phyloP scores from a whole-genome alignment of 2,888 invertebrate genomes.

The Latheticus oryzae region DNA sequence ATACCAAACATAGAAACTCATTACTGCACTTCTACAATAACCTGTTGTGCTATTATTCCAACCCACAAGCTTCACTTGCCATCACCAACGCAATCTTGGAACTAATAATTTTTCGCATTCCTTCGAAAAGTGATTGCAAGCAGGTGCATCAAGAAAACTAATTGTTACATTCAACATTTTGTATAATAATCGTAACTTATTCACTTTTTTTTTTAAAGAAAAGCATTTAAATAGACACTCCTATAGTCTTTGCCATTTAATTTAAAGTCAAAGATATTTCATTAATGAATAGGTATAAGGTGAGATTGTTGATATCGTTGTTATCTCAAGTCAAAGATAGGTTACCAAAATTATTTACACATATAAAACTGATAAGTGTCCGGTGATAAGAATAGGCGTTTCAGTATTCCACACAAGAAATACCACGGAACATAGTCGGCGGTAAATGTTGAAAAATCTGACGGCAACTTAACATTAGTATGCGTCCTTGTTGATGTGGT shows the following conservation, averaged over 20 bases:
- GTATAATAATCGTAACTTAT: too few species aligned
- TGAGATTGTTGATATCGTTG: too few species aligned
- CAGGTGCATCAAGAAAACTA: constrained; percentile 30
- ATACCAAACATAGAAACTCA: constrained; percentile 27
- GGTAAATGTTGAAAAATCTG: constrained; percentile 35
- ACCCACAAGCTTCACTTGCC: constrained; percentile 31
- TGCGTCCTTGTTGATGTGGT: constrained; percentile 38
- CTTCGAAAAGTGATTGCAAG: constrained; percentile 20
- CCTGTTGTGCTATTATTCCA: constrained; percentile 35
- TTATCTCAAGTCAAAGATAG: constrained; percentile 22
- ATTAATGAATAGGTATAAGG: too few species aligned
- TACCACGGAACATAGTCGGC: constrained; percentile 24
- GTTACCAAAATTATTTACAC: constrained; percentile 33
- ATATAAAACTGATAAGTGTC: constrained; percentile 19
- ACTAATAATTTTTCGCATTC: constrained; percentile 28
- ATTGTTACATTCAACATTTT: constrained; percentile 26
- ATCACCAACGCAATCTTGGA: constrained; percentile 34
- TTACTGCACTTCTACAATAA: constrained; percentile 34
- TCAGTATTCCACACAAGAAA: constrained; percentile 10
- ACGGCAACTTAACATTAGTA: constrained; percentile 36
- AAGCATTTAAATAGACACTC: constrained; percentile 9
- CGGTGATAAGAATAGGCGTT: constrained; percentile 22
- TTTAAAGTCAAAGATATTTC: too few species aligned
- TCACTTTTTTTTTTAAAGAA: too few species aligned
- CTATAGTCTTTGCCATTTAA: constrained; percentile 2